Evolutionary conservation across 1,140 invertebrate genomes (phyloP).

Genomic region (Triops longicaudatus): DNA sequence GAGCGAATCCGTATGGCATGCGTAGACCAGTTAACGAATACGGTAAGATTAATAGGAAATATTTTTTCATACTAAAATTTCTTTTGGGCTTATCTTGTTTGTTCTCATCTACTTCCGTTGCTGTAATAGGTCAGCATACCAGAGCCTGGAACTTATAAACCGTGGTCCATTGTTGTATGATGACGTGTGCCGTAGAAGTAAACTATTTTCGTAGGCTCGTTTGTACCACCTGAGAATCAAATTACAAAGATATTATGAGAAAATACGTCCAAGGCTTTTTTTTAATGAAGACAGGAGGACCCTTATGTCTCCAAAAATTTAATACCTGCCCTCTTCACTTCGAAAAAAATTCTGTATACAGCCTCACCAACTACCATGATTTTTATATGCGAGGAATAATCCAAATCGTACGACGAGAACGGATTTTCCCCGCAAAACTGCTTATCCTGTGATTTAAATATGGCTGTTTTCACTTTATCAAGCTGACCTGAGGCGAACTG

Average conservation of each 20-base stretch:
- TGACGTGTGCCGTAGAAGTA: not conserved
- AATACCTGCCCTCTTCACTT: too few relatives aligned
- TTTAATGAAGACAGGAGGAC: too few relatives aligned
- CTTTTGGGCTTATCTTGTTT: constrained; percentile 17
- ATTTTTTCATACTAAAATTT: not conserved
- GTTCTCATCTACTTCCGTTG: not conserved
- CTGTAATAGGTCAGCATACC: constrained; percentile 30
- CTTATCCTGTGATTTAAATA: too few relatives aligned
- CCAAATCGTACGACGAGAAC: too few relatives aligned
- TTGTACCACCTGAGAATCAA: not conserved
- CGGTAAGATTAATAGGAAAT: constrained; percentile 45
- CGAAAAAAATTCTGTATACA: too few relatives aligned
- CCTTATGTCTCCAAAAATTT: too few relatives aligned
- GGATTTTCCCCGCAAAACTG: too few relatives aligned
- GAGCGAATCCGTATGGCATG: constrained; percentile 85
- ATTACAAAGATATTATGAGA: not conserved
- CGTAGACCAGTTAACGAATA: constrained; percentile 67
- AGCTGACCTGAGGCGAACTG: too few relatives aligned
- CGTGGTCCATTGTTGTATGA: constrained; percentile 33
- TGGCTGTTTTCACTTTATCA: too few relatives aligned
- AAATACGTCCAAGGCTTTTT: not conserved
- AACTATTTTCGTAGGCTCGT: not conserved
- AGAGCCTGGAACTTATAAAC: constrained; percentile 30
- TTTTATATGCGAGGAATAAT: too few relatives aligned
- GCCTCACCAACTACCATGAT: too few relatives aligned